Conservation (phyloP, 2,113 vertebrate species). For the Pionites leucogaster region DNA sequence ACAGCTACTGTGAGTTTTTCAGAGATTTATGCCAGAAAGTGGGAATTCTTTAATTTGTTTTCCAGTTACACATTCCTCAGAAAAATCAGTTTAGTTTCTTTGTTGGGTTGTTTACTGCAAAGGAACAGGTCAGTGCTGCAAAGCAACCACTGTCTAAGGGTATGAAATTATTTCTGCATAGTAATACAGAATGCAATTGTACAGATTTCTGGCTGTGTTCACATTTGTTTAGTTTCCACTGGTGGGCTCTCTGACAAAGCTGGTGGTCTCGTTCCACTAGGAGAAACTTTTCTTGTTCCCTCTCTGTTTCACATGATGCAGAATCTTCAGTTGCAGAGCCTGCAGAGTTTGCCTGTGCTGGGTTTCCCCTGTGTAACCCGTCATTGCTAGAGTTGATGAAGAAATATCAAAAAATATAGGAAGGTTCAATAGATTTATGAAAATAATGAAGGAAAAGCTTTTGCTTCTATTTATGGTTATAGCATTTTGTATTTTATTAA, state of each 20-base stretch:
- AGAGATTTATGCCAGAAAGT: neutral
- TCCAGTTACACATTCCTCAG: neutral
- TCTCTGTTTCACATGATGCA: neutral
- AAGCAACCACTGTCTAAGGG: neutral
- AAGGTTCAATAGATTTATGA: neutral
- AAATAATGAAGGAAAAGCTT: neutral
- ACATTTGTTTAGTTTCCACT: neutral
- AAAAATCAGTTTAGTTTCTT: neutral
- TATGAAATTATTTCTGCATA: neutral
- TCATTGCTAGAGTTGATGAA: neutral
- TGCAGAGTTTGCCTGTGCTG: neutral
- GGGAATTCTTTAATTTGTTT: neutral
- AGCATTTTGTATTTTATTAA: neutral
- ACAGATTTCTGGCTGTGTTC: neutral
- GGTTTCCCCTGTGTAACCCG: neutral
- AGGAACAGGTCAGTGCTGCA: neutral
- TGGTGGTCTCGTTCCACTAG: neutral
- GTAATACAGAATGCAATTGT: neutral
- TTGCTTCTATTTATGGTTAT: neutral
- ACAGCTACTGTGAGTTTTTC: neutral
- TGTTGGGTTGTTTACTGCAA: rapidly evolving
- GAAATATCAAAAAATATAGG: neutral
- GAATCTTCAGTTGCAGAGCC: neutral
- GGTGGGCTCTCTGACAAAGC: neutral
- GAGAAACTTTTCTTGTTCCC: neutral